phyloP scores from a whole-genome alignment of 2,797 vertebrate species.

The Acipenser transmontanus region DNA sequence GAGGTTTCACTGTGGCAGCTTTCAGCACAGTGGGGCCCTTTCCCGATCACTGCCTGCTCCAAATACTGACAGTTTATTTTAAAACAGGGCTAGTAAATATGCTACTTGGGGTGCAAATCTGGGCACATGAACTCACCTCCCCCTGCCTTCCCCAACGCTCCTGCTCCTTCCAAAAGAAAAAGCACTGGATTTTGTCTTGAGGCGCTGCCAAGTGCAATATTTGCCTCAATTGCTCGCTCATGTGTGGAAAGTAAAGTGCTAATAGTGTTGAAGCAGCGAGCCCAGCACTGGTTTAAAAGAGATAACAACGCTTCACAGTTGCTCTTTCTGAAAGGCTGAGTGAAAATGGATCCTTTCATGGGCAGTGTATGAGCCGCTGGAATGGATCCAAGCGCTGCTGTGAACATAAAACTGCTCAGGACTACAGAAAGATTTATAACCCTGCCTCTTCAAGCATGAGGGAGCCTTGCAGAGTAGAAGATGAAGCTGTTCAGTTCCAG shows the following conservation, averaged over 20 bases:
- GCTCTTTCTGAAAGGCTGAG: conserved; percentile 22
- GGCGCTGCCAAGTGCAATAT: conserved; percentile 30
- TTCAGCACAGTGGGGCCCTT: background rate
- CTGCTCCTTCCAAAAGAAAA: no score
- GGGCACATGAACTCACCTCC: background rate
- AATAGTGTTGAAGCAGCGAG: conserved; percentile 28
- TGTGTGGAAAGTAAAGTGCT: conserved; percentile 19
- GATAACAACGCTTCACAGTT: conserved; percentile 35
- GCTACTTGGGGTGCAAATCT: conserved; percentile 19
- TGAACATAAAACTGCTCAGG: conserved; percentile 31
- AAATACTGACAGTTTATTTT: background rate
- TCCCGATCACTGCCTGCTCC: background rate
- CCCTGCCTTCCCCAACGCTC: no score
- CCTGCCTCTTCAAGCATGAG: conserved; percentile 35
- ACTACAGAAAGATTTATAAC: conserved; percentile 35
- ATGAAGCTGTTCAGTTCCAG: conserved; percentile 9
- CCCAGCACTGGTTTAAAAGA: conserved; percentile 27
- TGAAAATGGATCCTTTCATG: conserved; percentile 18
- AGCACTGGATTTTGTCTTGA: background rate
- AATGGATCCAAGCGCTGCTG: conserved; percentile 34
- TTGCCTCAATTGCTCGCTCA: conserved; percentile 19
- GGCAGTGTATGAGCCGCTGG: conserved; percentile 34
- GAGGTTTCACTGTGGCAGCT: background rate
- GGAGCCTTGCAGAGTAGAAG: conserved; percentile 15
- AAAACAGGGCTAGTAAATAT: background rate